Conservation (phyloP, 2,888 invertebrate species). For the Nasonia oneida region DNA sequence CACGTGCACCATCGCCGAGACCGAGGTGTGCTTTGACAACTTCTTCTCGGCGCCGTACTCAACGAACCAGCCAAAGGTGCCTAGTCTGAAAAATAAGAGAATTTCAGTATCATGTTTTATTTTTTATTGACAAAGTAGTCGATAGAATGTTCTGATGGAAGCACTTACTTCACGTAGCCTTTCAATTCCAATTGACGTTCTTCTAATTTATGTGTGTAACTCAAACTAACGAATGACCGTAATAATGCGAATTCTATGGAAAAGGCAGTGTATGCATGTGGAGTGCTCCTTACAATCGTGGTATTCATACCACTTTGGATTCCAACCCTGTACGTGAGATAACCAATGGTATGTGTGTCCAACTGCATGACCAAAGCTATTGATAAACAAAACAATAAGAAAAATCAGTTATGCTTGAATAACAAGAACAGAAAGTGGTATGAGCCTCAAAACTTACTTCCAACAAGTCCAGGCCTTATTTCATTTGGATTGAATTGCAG, state of each 20-base stretch:
- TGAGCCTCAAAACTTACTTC: constrained; percentile 82
- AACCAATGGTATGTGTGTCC: constrained; percentile 93
- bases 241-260: constrained; percentile 91
- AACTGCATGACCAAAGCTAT: constrained; percentile 91
- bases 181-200: constrained; percentile 90
- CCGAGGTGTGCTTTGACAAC: constrained; percentile 92
- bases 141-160: constrained; percentile 1
- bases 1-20: constrained; percentile 91
- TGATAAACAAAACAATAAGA: constrained; percentile 74
- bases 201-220: constrained; percentile 89
- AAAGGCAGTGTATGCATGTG: constrained; percentile 71
- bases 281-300: constrained; percentile 88
- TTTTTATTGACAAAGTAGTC: background rate
- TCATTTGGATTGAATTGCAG: constrained; percentile 90
- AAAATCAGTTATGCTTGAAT: constrained; percentile 23
- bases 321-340: constrained; percentile 90
- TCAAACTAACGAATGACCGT: constrained; percentile 88
- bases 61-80: constrained; percentile 91
- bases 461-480: constrained; percentile 87
- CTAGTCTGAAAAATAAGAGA: constrained; percentile 81
- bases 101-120: background rate
- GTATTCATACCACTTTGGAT: constrained; percentile 86
- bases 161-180: constrained; percentile 88
- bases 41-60: constrained; percentile 97
- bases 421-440: constrained; percentile 27